phyloP scores from a whole-genome alignment of 2,888 invertebrate species.

The Hirtodrosophila cameraria region DNA sequence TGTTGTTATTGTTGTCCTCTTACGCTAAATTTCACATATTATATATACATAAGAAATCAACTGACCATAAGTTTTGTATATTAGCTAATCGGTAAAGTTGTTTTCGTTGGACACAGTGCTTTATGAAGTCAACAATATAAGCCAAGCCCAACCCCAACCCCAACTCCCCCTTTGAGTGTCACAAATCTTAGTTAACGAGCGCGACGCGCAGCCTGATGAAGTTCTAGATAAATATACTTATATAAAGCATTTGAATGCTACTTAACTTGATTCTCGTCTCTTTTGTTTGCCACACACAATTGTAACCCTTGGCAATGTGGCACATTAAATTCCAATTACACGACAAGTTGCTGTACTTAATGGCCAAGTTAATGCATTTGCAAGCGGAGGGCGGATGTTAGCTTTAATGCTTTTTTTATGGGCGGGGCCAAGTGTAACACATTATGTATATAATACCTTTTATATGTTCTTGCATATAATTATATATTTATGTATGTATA shows the following conservation, averaged over 20 bases:
- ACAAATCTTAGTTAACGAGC: background rate
- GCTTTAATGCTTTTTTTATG: conserved; percentile 22
- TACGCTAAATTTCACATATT: conserved; percentile 75
- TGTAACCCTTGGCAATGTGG: conserved; percentile 39
- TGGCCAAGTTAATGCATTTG: conserved; percentile 75
- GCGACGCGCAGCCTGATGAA: conserved; percentile 8
- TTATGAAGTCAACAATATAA: conserved; percentile 1
- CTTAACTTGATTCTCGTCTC: conserved; percentile 9
- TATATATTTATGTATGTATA: conserved; percentile 9
- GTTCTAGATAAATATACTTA: conserved; percentile 7
- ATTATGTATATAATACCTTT: conserved; percentile 45
- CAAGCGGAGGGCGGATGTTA: conserved; percentile 4
- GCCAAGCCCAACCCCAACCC: background rate
- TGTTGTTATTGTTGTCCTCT: conserved; percentile 32
- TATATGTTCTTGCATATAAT: conserved; percentile 18
- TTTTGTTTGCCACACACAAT: background rate
- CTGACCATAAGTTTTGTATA: conserved; percentile 79
- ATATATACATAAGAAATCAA: conserved; percentile 74
- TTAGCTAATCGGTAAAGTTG: conserved; percentile 57
- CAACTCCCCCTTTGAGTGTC: background rate
- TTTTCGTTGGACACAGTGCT: conserved; percentile 1
- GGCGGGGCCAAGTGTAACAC: conserved; percentile 43
- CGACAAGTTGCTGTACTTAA: conserved; percentile 67
- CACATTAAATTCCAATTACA: conserved; percentile 76
- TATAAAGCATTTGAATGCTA: conserved; percentile 28